Base-by-base conservation (phyloP, 2,888 invertebrate genomes). In the Tinea pellionella region DNA sequence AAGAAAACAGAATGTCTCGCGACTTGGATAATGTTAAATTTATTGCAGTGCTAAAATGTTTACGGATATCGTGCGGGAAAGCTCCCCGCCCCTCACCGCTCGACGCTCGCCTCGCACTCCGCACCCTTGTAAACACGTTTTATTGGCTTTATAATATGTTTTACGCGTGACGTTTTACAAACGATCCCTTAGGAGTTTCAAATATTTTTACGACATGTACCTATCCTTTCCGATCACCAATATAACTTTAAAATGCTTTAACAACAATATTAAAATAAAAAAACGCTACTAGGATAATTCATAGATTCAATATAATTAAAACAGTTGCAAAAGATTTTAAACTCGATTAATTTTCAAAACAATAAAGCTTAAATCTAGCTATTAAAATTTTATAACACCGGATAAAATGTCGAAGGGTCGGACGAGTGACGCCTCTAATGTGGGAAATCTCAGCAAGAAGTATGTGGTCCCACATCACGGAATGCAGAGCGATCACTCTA, bases 101-200 rank as follows among this genome's bases (percentile, higher is more conserved):
- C 15, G 37, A 47, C 24, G 16, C 61, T 18, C 58, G 51, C 60
- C n/a, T 29, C 42, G 29, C 43, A 29, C 78, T 75, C 78, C 80
- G 82, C 86, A 81, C 85, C 85, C 86, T 83, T 86, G 85, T 87
- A 86, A 87, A 87, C 87, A 85, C 86, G 84, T 85, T 87, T 87
- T 87, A 87, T 86, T 86, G 86, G 86, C 84, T 86, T 87, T 87
- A 86, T 86, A 86, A 87, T 86, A 87, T 86, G 87, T 86, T 87
- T 85, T 85, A 87, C 86, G 85, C 85, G 86, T 86, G 86, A 87
- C 85, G 85, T 85, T 87, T 87, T 84, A 87, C 85, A 86, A 86
- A 86, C 87, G 86, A 86, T 87, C 86, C 82, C 80, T 64, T 79
- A 78, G 76, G 80, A 85, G 75, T 78, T 78, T 76, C 83, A 85